Base-by-base conservation (phyloP, 1,140 invertebrate genomes). In the Solenopsis fugax region DNA sequence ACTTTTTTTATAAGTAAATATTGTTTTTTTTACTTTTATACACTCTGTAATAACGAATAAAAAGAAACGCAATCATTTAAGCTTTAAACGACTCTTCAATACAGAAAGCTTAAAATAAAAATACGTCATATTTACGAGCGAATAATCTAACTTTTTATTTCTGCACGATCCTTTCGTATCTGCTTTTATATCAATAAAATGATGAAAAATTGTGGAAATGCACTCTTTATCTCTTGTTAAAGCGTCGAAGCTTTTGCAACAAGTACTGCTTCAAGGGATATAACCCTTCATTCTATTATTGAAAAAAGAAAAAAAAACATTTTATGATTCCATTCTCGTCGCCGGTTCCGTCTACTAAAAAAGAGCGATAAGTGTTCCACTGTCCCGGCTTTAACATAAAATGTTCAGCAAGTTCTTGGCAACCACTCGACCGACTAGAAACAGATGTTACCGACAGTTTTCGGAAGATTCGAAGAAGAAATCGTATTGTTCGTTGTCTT, bases 251-350 rank as follows among this genome's bases (percentile, higher is more conserved):
- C 21, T 73, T 56, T 62, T 21, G 13, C 18, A 18, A 65, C 58
- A 58, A 89, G 81, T 60, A 73, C 21, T 29, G 65, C 67, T 86
- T 75, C 52, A 29, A 65, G 52, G 71, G 62, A 87, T 80, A 41
- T 21, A 37, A 54, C 88, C 78, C 50, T 78, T 89, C 34, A 24
- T 41, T 56, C 50, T 56, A 37, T 54, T 54, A 12, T 18, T 18
- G 52, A 56, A 45, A 76, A 89, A 84, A n/a, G n/a, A n/a, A 89
- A 54, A 52, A 80, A 89, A 56, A 52, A 76, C 73, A 54, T 12
- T 90, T 90, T 89, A 78, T n/a, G 60, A 90, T 90, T 90, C 88
- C 34, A 10, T 50, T 87, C 60, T 85, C 62, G 75, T 81, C 71
- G 58, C 4, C 10, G 73, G 48, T 73, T 37, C 60, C 64, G 54